Evolutionary conservation across 1,140 invertebrate genomes (phyloP).

Genomic region (Hycleus phaleratus): DNA sequence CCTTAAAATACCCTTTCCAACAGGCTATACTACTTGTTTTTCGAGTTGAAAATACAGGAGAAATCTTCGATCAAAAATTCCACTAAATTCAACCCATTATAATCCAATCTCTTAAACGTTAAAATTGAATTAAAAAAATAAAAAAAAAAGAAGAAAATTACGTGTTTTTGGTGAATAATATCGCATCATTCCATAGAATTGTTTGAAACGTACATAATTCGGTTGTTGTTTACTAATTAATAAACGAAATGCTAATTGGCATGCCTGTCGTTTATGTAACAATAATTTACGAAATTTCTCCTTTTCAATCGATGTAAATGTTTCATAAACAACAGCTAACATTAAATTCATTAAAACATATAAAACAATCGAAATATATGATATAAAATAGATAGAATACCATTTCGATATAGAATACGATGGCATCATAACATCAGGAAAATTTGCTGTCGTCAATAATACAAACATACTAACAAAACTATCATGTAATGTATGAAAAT

Average conservation of each 20-base stretch:
- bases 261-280: constrained; percentile 75
- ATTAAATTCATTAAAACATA: constrained; percentile 90
- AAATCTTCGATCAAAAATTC: too few relatives aligned
- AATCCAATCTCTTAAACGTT: too few relatives aligned
- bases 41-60: too few relatives aligned
- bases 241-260: constrained; percentile 73
- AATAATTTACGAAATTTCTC: constrained; percentile 80
- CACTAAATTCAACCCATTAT: too few relatives aligned
- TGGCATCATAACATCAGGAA: constrained; percentile 92
- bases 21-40: too few relatives aligned
- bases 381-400: constrained; percentile 80
- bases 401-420: constrained; percentile 72
- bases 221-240: constrained; percentile 67
- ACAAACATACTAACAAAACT: constrained; percentile 88
- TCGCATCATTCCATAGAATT: constrained; percentile 74
- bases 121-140: neutral
- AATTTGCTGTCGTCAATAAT: constrained; percentile 84
- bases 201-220: constrained; percentile 59
- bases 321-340: constrained; percentile 85
- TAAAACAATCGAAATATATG: constrained; percentile 60
- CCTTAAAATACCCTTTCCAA: too few relatives aligned
- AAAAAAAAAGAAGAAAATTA: constrained; percentile 40
- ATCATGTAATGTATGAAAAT: constrained; percentile 70
- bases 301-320: constrained; percentile 80
- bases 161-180: constrained; percentile 69